These are phyloP conservation scores for Amia ocellicauda DNA, from an alignment of 2,113 vertebrate species.

Conservation along the genomic window DNA sequence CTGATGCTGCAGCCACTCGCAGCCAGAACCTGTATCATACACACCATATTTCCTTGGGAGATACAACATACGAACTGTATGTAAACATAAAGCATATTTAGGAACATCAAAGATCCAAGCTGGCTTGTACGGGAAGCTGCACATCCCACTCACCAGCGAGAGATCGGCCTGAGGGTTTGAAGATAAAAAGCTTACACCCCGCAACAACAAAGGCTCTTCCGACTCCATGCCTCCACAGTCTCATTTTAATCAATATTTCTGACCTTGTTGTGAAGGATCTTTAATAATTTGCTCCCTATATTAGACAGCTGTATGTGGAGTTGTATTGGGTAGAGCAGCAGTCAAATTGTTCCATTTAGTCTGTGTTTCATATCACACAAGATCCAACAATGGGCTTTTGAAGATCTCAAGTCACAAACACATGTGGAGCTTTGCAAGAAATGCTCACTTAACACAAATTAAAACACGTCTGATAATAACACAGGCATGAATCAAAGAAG, in stretches of 20 bases:
- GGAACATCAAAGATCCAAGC: conserved; percentile 61
- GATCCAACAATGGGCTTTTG: not conserved
- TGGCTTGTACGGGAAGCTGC: conserved; percentile 55
- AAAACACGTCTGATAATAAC: too few relatives aligned
- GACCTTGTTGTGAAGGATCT: conserved; percentile 56
- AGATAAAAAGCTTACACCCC: conserved; percentile 66
- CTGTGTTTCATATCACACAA: conserved; percentile 16
- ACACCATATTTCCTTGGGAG: conserved; percentile 37
- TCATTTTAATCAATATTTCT: conserved; percentile 59
- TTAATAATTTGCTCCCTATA: conserved; percentile 45
- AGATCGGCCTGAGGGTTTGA: conserved; percentile 52
- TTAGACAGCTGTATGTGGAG: conserved; percentile 38
- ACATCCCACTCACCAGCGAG: conserved; percentile 53
- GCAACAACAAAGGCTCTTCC: conserved; percentile 50
- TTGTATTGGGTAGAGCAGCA: conserved; percentile 23
- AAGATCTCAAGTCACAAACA: too few relatives aligned
- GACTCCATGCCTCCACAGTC: conserved; percentile 39
- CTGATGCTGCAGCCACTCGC: not conserved
- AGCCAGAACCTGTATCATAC: conserved; percentile 24
- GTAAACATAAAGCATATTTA: conserved; percentile 48
- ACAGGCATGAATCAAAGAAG: too few relatives aligned
- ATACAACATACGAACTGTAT: conserved; percentile 47
- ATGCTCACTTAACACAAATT: too few relatives aligned
- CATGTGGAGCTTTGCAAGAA: too few relatives aligned
- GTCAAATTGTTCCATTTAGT: conserved; percentile 20